Base-by-base conservation (phyloP, 53 echinoderm and acorn worm species). In the Luidia sarsii region DNA sequence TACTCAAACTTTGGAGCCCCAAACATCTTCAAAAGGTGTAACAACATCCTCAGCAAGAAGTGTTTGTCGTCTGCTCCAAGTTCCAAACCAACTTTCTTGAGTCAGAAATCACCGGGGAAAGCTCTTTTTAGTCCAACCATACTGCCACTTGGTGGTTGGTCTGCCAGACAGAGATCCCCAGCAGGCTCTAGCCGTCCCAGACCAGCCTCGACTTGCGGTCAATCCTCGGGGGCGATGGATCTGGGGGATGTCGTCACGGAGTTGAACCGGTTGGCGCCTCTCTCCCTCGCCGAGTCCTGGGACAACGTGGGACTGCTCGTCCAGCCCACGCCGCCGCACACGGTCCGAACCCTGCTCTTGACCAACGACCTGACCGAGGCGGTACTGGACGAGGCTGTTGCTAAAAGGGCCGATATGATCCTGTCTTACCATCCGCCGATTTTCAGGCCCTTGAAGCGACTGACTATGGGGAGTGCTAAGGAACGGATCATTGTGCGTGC, bases 391-490 rank as follows among this genome's bases (percentile, higher is more conserved):
- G 95, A 95, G 36, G 95, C 95, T 16, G 74, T 93, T 15, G 29
- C 67, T 15, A 82, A 79, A 14, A 79, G 64, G 36, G 28, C 84
- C 5, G 67, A 85, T 66, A 63, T 95, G 23, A 95, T 95, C 84
- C 64, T 95, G 67, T 81, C 95, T 0, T 95, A 95, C 50, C 95
- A 95, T 88, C 95, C 95, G 29, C 95, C 95, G 9, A 95, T 95
- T 35, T 95, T 95, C 70, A 67, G n/a, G 19, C 85, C 93, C 16
- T 57, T 95, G 69, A 92, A 95, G 57, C 80, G 88, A 32, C 71
- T 95, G 33, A 95, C 92, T 13, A 88, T 90, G 92, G 69, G 65
- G n/a, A 85, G 48, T 24, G 77, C 68, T 39, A 95, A 95, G 64
- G 93, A 95, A 61, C 81, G 86, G 48, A 92, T 93, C 30, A 87